phyloP scores from a whole-genome alignment of 2,113 vertebrate species.

The Motacilla alba region DNA sequence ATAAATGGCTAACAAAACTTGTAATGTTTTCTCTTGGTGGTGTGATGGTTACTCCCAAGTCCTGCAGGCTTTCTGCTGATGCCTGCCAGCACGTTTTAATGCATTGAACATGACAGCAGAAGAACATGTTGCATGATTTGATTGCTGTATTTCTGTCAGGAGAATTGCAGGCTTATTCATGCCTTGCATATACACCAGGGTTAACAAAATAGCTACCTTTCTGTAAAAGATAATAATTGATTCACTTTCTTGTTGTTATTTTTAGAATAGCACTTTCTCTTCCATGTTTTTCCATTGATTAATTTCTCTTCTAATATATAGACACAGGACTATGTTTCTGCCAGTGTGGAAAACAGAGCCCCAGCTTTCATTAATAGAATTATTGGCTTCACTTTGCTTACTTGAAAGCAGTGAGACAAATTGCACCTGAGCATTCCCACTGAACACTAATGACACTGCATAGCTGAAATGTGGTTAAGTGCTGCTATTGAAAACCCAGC shows the following conservation, averaged over 20 bases:
- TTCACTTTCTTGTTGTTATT: not conserved
- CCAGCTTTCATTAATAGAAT: not conserved
- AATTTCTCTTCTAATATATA: not conserved
- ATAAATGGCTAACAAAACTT: not conserved
- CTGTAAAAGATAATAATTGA: conserved; percentile 11
- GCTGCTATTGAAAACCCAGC: not conserved
- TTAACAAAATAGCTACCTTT: not conserved
- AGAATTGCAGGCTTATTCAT: conserved; percentile 18
- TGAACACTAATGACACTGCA: not conserved
- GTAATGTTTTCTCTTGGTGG: not conserved
- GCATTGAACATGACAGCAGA: conserved; percentile 4
- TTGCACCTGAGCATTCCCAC: not conserved
- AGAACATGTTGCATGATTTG: not conserved
- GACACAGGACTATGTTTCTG: not conserved
- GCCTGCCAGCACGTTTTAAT: not conserved
- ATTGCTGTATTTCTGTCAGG: conserved; percentile 29
- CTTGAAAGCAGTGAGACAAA: not conserved
- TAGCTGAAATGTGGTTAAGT: not conserved
- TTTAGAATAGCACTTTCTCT: not conserved
- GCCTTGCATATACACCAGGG: not conserved
- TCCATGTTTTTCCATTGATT: not conserved
- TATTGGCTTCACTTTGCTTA: not conserved
- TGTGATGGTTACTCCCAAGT: not conserved
- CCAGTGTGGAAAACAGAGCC: not conserved
- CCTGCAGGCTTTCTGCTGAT: not conserved